Evolutionary conservation across 1,140 invertebrate species (phyloP), one percentile per base, ranked within the genome.

Genomic region (Apolygus lucorum): DNA sequence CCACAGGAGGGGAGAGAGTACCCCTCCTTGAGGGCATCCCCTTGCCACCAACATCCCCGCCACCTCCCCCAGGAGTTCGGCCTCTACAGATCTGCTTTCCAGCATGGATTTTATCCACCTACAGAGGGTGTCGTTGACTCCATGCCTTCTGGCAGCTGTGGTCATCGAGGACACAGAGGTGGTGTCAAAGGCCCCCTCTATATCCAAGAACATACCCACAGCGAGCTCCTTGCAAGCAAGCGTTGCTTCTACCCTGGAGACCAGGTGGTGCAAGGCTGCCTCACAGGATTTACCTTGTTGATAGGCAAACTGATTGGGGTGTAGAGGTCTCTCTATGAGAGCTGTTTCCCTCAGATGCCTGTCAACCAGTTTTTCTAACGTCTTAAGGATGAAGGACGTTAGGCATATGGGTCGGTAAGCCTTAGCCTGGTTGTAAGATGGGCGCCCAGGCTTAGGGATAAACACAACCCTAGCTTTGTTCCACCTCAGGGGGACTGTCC

Each of bases 1-100:
- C 71, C 71, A 74, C 1, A 74, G 34, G 2, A 72, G 66, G 4
- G 73, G 70, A 17, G 73, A 72, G 1, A 72, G 54, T 0, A 74
- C 63, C 42, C 70, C 70, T 17, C 67, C 70, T 24, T 74, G 72
- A 22, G 73, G 73, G n/a, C 66, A 72, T 8, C 63, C 70, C 64
- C 64, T 66, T 22, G 29, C 24, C 1, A 25, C 21, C 2, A 11
- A 1, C 1, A 63, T 28, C 26, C n/a, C 28, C 2, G 29, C 24
- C 1, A 22, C 27, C 28, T 28, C 28, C 21, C 29, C 68, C 52
- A n/a, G 52, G 0, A 71, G n/a, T 22, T 52, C 8, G n/a, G 42
- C 17, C 4, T 34, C 4, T 24, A 68, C 17, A 13, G 28, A 17
- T 25, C 67, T 49, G 26, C 29, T 68, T 22, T 27, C 13, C 42